phyloP scores from a whole-genome alignment of 2,797 vertebrate species.

The Mus minutoides region DNA sequence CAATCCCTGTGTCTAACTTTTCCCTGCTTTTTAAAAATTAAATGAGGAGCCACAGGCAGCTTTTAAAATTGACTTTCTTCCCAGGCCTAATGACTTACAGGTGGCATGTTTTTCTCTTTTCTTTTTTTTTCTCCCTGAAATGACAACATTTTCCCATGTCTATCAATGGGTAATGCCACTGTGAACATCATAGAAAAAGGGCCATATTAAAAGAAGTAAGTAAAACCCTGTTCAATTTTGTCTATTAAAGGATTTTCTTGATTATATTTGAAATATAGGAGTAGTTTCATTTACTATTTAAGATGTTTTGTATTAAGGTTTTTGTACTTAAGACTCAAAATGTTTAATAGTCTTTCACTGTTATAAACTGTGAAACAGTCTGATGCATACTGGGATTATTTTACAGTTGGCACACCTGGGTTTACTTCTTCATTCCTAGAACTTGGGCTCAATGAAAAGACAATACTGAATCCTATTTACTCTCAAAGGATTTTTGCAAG shows the following conservation, averaged over 20 bases:
- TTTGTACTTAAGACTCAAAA: constrained; percentile 41
- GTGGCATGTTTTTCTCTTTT: constrained; percentile 27
- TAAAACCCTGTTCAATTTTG: constrained; percentile 45
- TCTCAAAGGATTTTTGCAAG: not conserved
- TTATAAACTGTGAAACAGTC: constrained; percentile 52
- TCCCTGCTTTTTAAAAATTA: constrained; percentile 79
- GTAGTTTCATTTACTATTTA: constrained; percentile 52
- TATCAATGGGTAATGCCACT: constrained; percentile 54
- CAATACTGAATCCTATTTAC: not conserved
- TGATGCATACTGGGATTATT: constrained; percentile 13
- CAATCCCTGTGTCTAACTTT: constrained; percentile 64
- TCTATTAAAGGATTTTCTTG: not conserved
- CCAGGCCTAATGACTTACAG: constrained; percentile 81
- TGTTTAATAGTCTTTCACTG: constrained; percentile 41
- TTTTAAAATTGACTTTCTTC: constrained; percentile 76
- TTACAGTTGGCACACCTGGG: not conserved
- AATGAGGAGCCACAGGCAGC: constrained; percentile 68
- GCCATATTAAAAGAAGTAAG: constrained; percentile 65
- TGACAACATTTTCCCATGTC: constrained; percentile 64
- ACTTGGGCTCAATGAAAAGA: not conserved
- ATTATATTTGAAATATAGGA: constrained; percentile 49
- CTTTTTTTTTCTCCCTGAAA: not conserved
- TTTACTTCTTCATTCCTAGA: not conserved
- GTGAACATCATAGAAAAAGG: constrained; percentile 36
- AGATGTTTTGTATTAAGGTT: constrained; percentile 24